Conservation (phyloP, 2,888 invertebrate genomes). For the Clivina fossor region DNA sequence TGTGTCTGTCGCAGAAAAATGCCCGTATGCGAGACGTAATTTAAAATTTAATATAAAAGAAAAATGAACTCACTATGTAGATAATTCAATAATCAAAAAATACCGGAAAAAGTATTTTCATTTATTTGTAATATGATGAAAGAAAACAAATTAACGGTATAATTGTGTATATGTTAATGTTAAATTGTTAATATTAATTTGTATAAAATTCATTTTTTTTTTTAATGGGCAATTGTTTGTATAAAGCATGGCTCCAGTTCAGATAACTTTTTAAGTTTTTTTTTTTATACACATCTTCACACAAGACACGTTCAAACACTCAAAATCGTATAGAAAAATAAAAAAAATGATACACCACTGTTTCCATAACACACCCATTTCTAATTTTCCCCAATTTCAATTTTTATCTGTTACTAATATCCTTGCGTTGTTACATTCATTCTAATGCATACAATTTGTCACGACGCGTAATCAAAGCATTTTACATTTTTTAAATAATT, state of each 20-base stretch:
- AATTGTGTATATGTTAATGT: slow-evolving; percentile 52
- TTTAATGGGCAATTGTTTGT: slow-evolving; percentile 34
- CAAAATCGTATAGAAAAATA: slow-evolving; percentile 15
- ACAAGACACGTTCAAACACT: slow-evolving; percentile 22
- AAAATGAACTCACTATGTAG: slow-evolving; percentile 56
- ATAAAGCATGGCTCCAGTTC: slow-evolving; percentile 35
- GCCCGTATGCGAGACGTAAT: slow-evolving; percentile 33
- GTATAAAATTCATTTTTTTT: slow-evolving; percentile 25
- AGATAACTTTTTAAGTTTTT: slow-evolving; percentile 27
- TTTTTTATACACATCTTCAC: no score
- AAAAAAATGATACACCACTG: no score
- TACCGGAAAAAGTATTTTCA: slow-evolving; percentile 51
- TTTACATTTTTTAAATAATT: no score
- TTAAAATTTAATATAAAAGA: slow-evolving; percentile 43
- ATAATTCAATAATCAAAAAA: slow-evolving; percentile 55
- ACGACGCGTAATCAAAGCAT: no score
- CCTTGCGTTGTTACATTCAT: no score
- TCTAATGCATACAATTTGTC: no score
- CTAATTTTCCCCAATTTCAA: no score
- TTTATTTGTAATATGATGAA: slow-evolving; percentile 45
- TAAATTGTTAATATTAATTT: slow-evolving; percentile 50
- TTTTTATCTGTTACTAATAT: no score
- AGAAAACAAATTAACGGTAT: slow-evolving; percentile 46
- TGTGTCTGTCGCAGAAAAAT: neutral
- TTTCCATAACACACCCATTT: no score